Base-by-base conservation (phyloP, 2,797 vertebrate species). In the Tarsius wallacei region DNA sequence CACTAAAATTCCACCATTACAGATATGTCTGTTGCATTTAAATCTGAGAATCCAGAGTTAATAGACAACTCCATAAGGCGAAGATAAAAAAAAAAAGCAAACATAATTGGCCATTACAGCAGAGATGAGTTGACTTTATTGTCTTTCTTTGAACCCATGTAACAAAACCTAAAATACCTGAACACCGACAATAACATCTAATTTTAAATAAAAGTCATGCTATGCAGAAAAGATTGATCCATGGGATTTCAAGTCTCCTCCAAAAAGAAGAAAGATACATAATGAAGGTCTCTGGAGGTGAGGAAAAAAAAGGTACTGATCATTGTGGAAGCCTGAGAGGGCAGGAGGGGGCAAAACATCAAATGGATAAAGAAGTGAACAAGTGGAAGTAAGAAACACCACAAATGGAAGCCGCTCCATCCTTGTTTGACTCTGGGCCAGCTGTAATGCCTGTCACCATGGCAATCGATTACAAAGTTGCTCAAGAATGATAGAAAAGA, bases 401-500 rank as follows among this genome's bases (percentile, higher is more conserved):
- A 77, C 55, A 82, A 26, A 33, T 28, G 87, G 87, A 80, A 61
- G 14, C 31, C 64, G 28, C 55, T 47, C n/a, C 24, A 31, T 83
- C 73, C 28, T 70, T 1, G 1, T 76, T 87, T 90, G 81, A 7
- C 47, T 33, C 21, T 84, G 64, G 26, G 57, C 26, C 49, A 90
- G 42, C 28, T 36, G 28, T 36, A 49, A 53, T 51, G 28, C 64
- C 16, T 68, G 26, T 70, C 96, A 36, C 91, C 31, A 12, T 95
- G 81, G 61, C n/a, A 6, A 83, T 31, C 33, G 57, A 59, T 80
- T 87, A 53, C 36, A 90, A 51, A 92, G 19, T 93, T 77, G 28
- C 57, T 76, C 31, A n/a, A 42, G 64, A 93, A 66, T 36, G 81
- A 47, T 73, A 84, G 53, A 71, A 87, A 94, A 81, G 53, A 63